Percentiles rank a stretch among this genome's conserved stretches.
These are phyloP conservation scores for Clarias macrocephalus DNA, from an alignment of 2,113 vertebrate genomes.

Conservation along the genomic window DNA sequence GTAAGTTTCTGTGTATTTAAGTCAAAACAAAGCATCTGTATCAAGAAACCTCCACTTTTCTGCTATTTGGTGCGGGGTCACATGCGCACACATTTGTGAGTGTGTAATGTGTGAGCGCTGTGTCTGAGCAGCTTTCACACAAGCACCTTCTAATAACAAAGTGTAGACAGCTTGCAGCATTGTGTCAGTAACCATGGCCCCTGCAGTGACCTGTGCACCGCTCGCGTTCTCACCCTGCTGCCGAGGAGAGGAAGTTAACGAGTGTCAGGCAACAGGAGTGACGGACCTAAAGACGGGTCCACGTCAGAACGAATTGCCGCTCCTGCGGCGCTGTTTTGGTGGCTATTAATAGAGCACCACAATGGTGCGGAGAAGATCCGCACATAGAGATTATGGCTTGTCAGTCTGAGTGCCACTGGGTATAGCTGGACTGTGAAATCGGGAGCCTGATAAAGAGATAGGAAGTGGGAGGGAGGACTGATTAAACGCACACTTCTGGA, in stretches of 20 bases:
- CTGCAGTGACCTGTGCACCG: constrained; percentile 34
- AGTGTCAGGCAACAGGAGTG: constrained; percentile 10
- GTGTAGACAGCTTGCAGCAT: constrained; percentile 35
- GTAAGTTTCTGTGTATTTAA: neutral
- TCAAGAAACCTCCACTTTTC: neutral
- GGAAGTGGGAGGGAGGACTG: constrained; percentile 24
- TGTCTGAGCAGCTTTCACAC: constrained; percentile 11
- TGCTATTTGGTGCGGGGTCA: neutral
- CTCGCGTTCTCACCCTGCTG: constrained; percentile 14
- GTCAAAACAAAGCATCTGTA: neutral
- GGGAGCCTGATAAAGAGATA: constrained; percentile 28
- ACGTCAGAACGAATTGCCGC: constrained; percentile 35
- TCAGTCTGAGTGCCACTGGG: constrained; percentile 40
- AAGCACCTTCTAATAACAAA: constrained; percentile 32
- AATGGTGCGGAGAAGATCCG: constrained; percentile 27
- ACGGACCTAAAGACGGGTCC: constrained; percentile 31
- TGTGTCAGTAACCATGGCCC: constrained; percentile 26
- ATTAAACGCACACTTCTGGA: constrained; percentile 38
- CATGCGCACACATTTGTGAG: neutral
- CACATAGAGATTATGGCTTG: constrained; percentile 44
- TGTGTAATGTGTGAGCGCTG: neutral
- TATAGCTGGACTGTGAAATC: constrained; percentile 35
- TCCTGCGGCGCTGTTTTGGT: constrained; percentile 31
- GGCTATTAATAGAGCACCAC: constrained; percentile 47
- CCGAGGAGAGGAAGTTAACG: constrained; percentile 35